Conservation (phyloP, 2,113 vertebrate genomes). For the Scophthalmus maximus region DNA sequence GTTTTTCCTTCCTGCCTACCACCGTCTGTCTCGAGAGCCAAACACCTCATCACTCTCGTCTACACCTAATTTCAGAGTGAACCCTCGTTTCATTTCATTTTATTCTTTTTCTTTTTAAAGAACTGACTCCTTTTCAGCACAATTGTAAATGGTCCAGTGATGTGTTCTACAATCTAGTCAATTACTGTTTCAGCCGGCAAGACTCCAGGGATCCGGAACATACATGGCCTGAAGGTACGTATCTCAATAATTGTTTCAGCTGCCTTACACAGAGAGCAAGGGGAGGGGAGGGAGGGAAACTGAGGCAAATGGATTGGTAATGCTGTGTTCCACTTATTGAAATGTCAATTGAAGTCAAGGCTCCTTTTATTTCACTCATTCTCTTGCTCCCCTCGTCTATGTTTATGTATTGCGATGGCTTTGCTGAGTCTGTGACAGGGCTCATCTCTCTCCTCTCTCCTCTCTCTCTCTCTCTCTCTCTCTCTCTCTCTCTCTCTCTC, state of each 20-base stretch:
- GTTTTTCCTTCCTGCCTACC: constrained; percentile 39
- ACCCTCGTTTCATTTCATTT: constrained; percentile 86
- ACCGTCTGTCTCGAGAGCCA: constrained; percentile 84
- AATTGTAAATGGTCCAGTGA: constrained; percentile 97
- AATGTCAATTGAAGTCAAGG: constrained; percentile 96
- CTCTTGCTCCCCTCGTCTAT: constrained; percentile 61
- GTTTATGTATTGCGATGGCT: constrained; percentile 62
- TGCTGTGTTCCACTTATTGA: constrained; percentile 99
- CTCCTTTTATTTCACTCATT: constrained; percentile 74
- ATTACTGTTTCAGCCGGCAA: constrained; percentile 99
- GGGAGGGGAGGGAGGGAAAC: constrained; percentile 80
- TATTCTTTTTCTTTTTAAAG: constrained; percentile 67
- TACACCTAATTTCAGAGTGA: constrained; percentile 92
- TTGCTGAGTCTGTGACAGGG: constrained; percentile 16
- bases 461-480: too few species aligned
- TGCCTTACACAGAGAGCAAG: constrained; percentile 72
- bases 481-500: too few species aligned
- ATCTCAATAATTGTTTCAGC: constrained; percentile 99
- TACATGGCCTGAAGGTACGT: constrained; percentile 99
- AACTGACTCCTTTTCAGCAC: constrained; percentile 94
- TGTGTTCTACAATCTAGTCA: constrained; percentile 98
- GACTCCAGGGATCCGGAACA: constrained; percentile 99
- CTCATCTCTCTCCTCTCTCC: constrained; percentile 6
- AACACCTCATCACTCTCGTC: constrained; percentile 89
- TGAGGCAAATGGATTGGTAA: constrained; percentile 95